A percentile compares a stretch with the other conserved stretches of the same genome.
Evolutionary conservation across 2,113 vertebrate species (phyloP).

Genomic region (Perca schrenkii): DNA sequence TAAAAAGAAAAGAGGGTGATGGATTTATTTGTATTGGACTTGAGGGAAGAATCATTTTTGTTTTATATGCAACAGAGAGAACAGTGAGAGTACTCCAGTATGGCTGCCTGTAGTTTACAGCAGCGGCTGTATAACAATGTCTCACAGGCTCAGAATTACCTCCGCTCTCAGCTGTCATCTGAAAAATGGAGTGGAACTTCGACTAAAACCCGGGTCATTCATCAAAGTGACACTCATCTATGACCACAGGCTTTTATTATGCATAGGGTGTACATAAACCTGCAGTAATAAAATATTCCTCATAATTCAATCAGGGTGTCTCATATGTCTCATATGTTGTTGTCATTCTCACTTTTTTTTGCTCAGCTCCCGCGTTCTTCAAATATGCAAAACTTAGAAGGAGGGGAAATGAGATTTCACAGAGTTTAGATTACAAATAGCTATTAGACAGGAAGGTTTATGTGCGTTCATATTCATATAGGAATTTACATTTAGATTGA

Average conservation of each 20-base stretch:
- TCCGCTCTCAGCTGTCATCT: constrained; percentile 47
- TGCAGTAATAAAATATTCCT: constrained; percentile 67
- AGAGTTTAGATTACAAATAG: constrained; percentile 16
- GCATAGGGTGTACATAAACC: constrained; percentile 64
- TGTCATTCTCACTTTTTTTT: constrained; percentile 13
- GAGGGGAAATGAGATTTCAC: constrained; percentile 35
- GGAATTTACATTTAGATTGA: constrained; percentile 62
- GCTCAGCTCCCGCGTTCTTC: background rate
- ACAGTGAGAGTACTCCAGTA: constrained; percentile 19
- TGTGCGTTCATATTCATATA: constrained; percentile 24
- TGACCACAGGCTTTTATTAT: constrained; percentile 72
- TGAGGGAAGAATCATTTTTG: constrained; percentile 36
- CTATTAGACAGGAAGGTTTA: constrained; percentile 25
- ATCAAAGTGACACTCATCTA: constrained; percentile 68
- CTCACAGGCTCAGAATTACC: constrained; percentile 43
- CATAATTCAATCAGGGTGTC: constrained; percentile 73
- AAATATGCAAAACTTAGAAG: constrained; percentile 29
- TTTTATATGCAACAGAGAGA: constrained; percentile 55
- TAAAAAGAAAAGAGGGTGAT: constrained; percentile 40
- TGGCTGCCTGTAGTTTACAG: constrained; percentile 38
- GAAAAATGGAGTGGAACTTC: constrained; percentile 63
- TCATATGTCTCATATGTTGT: constrained; percentile 42
- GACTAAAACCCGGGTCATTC: constrained; percentile 47
- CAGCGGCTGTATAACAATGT: constrained; percentile 6
- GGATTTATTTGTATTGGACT: constrained; percentile 60